Conservation (phyloP, 1,140 invertebrate species). For the Nylanderia fulva region DNA sequence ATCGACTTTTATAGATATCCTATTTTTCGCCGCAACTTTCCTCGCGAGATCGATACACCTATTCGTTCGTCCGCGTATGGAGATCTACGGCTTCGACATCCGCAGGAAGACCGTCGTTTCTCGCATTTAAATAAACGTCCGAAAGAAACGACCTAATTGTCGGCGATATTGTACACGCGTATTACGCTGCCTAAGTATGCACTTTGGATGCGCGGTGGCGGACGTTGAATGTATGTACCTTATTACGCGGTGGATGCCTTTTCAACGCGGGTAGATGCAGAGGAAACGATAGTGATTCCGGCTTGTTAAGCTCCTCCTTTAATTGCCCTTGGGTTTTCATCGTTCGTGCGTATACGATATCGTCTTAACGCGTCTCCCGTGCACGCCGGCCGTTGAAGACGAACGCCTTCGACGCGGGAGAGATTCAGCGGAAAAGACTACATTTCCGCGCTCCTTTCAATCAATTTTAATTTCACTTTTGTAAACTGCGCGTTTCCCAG, state of each 20-base stretch:
- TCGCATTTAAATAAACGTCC: constrained; percentile 22
- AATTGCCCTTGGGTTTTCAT: constrained; percentile 82
- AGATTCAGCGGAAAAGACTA: constrained; percentile 7
- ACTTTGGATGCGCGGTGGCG: constrained; percentile 62
- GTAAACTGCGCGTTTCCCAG: background rate
- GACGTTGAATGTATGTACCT: constrained; percentile 70
- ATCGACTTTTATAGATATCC: no score
- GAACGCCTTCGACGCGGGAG: constrained; percentile 29
- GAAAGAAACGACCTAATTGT: constrained; percentile 67
- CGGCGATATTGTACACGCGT: constrained; percentile 64
- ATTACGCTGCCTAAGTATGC: constrained; percentile 70
- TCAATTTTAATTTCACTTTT: background rate
- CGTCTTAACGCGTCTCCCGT: constrained; percentile 70
- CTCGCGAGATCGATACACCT: no score
- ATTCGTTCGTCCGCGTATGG: background rate
- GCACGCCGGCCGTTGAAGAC: constrained; percentile 11
- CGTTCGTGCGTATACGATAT: constrained; percentile 78
- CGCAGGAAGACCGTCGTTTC: constrained; percentile 26
- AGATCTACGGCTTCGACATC: constrained; percentile 48
- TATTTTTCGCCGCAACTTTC: no score
- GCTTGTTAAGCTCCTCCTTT: constrained; percentile 83
- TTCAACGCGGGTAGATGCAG: constrained; percentile 80
- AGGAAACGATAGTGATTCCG: constrained; percentile 83
- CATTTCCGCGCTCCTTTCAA: no score
- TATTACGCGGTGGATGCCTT: constrained; percentile 80